Percentiles rank a stretch among this genome's conserved stretches.
Evolutionary conservation across 2,888 invertebrate genomes (phyloP).

Genomic region (Pheosia gnoma): DNA sequence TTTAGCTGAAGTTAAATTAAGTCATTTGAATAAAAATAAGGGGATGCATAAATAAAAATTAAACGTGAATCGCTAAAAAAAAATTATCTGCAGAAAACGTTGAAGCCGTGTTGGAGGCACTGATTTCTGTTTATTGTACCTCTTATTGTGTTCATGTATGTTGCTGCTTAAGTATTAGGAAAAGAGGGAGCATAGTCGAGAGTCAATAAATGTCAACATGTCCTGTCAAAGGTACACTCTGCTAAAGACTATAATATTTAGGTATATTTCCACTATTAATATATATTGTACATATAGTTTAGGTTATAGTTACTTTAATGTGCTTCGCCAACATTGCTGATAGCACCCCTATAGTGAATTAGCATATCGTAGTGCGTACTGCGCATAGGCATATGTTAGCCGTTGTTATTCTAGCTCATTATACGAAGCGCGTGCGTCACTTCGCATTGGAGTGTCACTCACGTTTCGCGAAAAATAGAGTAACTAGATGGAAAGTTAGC

Average conservation of each 20-base stretch:
- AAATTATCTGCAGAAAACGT: not conserved
- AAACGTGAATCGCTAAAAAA: not conserved
- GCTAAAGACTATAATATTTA: too few species aligned
- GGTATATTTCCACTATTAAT: too few species aligned
- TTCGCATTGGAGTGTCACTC: conserved; percentile 31
- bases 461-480: conserved; percentile 32
- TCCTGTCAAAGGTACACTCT: too few species aligned
- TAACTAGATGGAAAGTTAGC: conserved; percentile 17
- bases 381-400: not conserved
- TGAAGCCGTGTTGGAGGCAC: too few species aligned
- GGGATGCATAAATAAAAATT: not conserved
- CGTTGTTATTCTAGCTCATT: not conserved
- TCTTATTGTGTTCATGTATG: too few species aligned
- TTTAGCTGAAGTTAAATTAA: not conserved
- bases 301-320: not conserved
- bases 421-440: conserved; percentile 11
- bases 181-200: too few species aligned
- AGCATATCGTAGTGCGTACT: not conserved
- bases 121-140: too few species aligned
- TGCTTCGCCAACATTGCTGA: not conserved
- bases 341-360: conserved; percentile 1
- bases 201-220: too few species aligned
- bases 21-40: not conserved
- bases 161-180: too few species aligned
- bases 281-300: not conserved